Evolutionary conservation across 2,113 vertebrate genomes (phyloP).

Genomic region (Scatophagus argus): DNA sequence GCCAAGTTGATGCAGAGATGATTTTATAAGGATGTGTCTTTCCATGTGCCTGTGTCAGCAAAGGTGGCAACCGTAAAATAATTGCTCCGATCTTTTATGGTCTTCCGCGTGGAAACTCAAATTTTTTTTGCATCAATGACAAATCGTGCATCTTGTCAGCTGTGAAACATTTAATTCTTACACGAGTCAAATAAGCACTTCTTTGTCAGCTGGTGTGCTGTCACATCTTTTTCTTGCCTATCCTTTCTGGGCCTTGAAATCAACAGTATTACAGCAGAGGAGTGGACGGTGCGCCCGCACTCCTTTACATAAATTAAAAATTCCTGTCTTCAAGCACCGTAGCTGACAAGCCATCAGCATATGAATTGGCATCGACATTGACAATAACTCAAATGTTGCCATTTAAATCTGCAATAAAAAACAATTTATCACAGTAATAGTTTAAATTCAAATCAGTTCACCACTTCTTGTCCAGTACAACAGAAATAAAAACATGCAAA

Average conservation of each 20-base stretch:
- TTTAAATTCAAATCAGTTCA: not conserved
- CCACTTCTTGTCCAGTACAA: not conserved
- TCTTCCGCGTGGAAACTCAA: constrained; percentile 25
- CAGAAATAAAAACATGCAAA: not conserved
- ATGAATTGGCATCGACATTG: constrained; percentile 14
- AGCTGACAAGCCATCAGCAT: constrained; percentile 35
- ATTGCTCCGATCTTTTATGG: constrained; percentile 54
- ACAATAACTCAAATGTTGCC: constrained; percentile 15
- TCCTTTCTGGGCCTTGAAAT: constrained; percentile 27
- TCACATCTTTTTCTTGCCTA: constrained; percentile 21
- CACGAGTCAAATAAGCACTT: constrained; percentile 39
- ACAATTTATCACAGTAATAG: not conserved
- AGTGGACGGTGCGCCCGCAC: constrained; percentile 29
- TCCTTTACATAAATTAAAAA: constrained; percentile 46
- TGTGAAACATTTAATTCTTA: constrained; percentile 62
- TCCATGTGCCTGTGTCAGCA: constrained; percentile 61
- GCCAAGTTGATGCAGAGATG: constrained; percentile 46
- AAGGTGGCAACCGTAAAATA: constrained; percentile 52
- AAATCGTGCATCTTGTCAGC: constrained; percentile 48
- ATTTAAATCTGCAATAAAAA: constrained; percentile 21
- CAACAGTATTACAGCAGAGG: constrained; percentile 15
- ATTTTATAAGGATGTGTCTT: constrained; percentile 54
- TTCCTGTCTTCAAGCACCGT: constrained; percentile 25
- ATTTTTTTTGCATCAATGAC: constrained; percentile 49
- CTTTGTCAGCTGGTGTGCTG: constrained; percentile 10